Percentiles rank a stretch among this genome's conserved stretches.
phyloP scores from a whole-genome alignment of 2,113 vertebrate species.

The Oceanites oceanicus region DNA sequence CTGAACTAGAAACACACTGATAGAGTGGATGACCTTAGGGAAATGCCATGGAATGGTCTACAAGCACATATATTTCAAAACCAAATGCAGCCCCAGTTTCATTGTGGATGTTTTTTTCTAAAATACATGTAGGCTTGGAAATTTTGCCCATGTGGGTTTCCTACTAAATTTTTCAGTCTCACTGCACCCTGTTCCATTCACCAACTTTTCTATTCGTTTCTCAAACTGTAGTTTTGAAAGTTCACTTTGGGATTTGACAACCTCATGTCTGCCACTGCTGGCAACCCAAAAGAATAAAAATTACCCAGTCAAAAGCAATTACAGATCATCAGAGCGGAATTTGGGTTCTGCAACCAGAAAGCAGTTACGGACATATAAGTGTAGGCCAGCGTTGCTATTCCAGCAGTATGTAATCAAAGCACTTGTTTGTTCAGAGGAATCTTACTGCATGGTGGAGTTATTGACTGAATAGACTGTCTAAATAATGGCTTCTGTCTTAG shows the following conservation, averaged over 20 bases:
- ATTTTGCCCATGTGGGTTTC: neutral
- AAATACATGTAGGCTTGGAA: neutral
- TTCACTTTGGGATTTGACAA: neutral
- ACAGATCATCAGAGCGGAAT: slow-evolving; percentile 14
- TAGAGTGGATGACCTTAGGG: neutral
- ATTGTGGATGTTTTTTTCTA: neutral
- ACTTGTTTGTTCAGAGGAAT: slow-evolving; percentile 24
- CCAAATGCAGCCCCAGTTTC: neutral
- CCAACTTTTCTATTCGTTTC: neutral
- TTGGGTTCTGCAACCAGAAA: slow-evolving; percentile 3
- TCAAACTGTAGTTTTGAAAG: neutral
- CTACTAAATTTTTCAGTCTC: neutral
- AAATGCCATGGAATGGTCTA: neutral
- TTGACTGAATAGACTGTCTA: neutral
- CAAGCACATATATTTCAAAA: neutral
- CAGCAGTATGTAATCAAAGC: slow-evolving; percentile 24
- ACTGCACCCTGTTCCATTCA: neutral
- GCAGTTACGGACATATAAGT: neutral
- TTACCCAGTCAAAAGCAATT: slow-evolving; percentile 11
- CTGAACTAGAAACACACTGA: neutral
- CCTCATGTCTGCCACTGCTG: neutral
- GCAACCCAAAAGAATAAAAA: slow-evolving; percentile 6
- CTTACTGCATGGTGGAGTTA: neutral
- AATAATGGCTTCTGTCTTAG: neutral
- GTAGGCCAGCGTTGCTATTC: neutral